These are phyloP conservation scores for Dysidea cf. avara DNA, from an alignment of 37 sponge, comb jelly and placozoan species.

Conservation along the genomic window DNA sequence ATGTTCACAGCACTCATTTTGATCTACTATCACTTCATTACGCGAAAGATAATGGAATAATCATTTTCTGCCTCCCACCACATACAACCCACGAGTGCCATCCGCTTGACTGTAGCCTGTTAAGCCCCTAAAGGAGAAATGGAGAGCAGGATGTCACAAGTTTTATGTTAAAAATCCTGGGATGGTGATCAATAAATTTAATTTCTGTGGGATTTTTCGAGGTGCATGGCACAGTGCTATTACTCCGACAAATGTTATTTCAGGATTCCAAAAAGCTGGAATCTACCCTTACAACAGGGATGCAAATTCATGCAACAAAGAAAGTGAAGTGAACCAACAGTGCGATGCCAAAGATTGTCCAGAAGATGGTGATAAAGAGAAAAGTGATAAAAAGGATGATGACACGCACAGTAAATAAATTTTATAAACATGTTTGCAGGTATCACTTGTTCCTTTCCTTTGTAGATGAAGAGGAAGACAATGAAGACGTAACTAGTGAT, in stretches of 20 bases:
- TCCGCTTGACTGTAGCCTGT: slow-evolving; percentile 13
- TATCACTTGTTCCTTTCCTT: too few species aligned
- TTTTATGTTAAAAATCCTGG: slow-evolving; percentile 15
- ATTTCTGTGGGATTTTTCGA: slow-evolving; percentile 10
- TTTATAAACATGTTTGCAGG: too few species aligned
- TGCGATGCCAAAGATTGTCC: too few species aligned
- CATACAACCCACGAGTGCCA: too few species aligned
- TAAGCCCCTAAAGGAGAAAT: slow-evolving; percentile 7
- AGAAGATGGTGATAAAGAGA: too few species aligned
- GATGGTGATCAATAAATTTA: background rate
- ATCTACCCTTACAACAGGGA: slow-evolving; percentile 12
- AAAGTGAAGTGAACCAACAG: too few species aligned
- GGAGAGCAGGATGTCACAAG: slow-evolving; percentile 7
- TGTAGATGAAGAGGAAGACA: too few species aligned
- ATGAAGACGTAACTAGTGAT: too few species aligned
- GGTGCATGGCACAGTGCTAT: slow-evolving; percentile 14
- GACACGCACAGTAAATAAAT: too few species aligned
- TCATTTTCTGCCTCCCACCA: slow-evolving; percentile 3
- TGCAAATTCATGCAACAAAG: too few species aligned
- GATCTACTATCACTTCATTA: background rate
- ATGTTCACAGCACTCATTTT: slow-evolving; percentile 11
- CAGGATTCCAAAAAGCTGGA: slow-evolving; percentile 13
- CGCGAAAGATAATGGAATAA: background rate
- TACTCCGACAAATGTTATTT: background rate
- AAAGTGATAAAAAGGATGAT: too few species aligned